These are phyloP conservation scores for Danio aesculapii DNA, from an alignment of 2,797 vertebrate species.

Conservation along the genomic window DNA sequence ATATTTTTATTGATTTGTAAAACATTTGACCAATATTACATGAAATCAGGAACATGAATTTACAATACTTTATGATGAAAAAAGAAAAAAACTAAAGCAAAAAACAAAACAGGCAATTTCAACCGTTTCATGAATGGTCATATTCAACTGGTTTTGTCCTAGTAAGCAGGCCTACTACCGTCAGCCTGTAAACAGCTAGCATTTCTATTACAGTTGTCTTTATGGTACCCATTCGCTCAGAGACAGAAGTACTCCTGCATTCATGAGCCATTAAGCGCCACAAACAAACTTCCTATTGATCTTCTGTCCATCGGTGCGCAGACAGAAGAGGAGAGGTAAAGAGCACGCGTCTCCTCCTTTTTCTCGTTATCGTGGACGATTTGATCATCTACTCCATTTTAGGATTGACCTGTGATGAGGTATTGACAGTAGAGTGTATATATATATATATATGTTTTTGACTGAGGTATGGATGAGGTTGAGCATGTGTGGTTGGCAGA, in stretches of 20 bases:
- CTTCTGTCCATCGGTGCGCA: slow-evolving; percentile 47
- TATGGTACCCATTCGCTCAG: slow-evolving; percentile 42
- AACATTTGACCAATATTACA: slow-evolving; percentile 67
- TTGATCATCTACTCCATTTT: slow-evolving; percentile 31
- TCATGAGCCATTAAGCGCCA: slow-evolving; percentile 37
- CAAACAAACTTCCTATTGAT: slow-evolving; percentile 36
- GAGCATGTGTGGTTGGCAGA: slow-evolving; percentile 36
- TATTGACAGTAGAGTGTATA: slow-evolving; percentile 49
- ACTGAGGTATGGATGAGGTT: slow-evolving; percentile 27
- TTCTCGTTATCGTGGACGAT: slow-evolving; percentile 31
- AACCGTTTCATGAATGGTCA: slow-evolving; percentile 51
- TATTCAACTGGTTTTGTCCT: slow-evolving; percentile 57
- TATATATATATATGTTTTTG: slow-evolving; percentile 29
- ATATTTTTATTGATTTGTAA: slow-evolving; percentile 66
- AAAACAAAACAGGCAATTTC: slow-evolving; percentile 37
- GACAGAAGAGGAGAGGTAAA: slow-evolving; percentile 49
- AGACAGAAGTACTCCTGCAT: slow-evolving; percentile 45
- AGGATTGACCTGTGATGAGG: slow-evolving; percentile 47
- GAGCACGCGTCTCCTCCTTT: slow-evolving; percentile 51
- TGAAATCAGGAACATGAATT: slow-evolving; percentile 64
- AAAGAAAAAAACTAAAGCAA: slow-evolving; percentile 47
- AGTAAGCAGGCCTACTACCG: slow-evolving; percentile 53
- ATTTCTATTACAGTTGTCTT: slow-evolving; percentile 42
- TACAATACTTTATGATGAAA: slow-evolving; percentile 62
- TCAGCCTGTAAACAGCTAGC: slow-evolving; percentile 52